A percentile compares a stretch with the other conserved stretches of the same genome.
phyloP scores from a whole-genome alignment of 1,140 invertebrate species.

The Pomacea maculata region DNA sequence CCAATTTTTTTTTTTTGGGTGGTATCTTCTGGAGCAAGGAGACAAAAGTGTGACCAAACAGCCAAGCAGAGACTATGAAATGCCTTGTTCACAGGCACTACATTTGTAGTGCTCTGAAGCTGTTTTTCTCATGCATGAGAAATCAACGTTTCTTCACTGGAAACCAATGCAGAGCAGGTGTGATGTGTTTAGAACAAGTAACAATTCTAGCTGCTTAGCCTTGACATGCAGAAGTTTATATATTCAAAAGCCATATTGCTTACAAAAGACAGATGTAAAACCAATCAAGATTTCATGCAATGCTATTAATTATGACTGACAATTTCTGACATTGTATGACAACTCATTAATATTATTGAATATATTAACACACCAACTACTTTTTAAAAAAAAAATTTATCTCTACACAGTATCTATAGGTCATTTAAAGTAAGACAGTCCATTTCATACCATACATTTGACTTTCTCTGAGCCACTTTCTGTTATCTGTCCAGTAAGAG shows the following conservation, averaged over 20 bases:
- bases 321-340: not conserved
- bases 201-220: no score
- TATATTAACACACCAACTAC: not conserved
- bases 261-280: not conserved
- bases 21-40: no score
- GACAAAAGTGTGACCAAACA: no score
- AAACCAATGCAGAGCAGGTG: not conserved
- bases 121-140: no score
- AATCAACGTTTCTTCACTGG: no score
- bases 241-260: no score
- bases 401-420: not conserved
- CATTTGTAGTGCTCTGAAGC: no score
- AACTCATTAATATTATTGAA: not conserved
- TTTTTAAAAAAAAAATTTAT: not conserved
- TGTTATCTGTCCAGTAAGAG: not conserved
- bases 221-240: no score
- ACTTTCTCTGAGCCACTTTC: conserved; percentile 6
- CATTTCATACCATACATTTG: not conserved
- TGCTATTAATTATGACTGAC: not conserved
- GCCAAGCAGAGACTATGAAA: no score
- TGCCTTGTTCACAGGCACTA: no score
- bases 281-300: not conserved
- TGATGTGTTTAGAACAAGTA: not conserved
- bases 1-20: no score
- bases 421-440: not conserved